Conservation (phyloP, 2,113 vertebrate genomes). For the Nycticorax nycticorax region DNA sequence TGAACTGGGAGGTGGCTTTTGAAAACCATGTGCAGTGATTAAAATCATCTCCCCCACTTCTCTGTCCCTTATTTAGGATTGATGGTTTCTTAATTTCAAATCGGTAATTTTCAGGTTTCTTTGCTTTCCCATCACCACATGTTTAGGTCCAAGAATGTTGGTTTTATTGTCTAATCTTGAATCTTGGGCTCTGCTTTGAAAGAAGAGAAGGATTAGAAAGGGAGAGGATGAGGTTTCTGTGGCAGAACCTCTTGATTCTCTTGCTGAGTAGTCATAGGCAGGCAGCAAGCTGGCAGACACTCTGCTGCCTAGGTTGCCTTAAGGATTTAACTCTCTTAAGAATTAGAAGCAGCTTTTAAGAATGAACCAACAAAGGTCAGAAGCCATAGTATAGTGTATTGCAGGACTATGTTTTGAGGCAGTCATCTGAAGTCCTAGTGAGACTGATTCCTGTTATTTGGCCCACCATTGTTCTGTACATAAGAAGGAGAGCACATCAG, state of each 20-base stretch:
- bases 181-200: background rate
- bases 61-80: background rate
- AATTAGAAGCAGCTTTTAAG: background rate
- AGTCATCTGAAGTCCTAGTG: background rate
- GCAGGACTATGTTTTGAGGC: background rate
- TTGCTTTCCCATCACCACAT: background rate
- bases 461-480: background rate
- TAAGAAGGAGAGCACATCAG: background rate
- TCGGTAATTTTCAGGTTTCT: background rate
- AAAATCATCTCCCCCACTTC: background rate
- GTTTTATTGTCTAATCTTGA: background rate
- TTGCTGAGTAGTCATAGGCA: background rate
- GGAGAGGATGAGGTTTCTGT: background rate
- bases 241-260: background rate
- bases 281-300: background rate
- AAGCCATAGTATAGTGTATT: background rate
- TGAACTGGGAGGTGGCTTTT: background rate
- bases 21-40: background rate
- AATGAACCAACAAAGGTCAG: background rate
- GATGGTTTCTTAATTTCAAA: background rate
- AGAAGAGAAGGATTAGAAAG: background rate
- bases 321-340: background rate
- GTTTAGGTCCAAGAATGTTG: background rate
- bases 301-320: background rate
- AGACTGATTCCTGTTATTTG: background rate